Conservation (phyloP, 2,797 vertebrate genomes). For the Tiaroga cobitis region DNA sequence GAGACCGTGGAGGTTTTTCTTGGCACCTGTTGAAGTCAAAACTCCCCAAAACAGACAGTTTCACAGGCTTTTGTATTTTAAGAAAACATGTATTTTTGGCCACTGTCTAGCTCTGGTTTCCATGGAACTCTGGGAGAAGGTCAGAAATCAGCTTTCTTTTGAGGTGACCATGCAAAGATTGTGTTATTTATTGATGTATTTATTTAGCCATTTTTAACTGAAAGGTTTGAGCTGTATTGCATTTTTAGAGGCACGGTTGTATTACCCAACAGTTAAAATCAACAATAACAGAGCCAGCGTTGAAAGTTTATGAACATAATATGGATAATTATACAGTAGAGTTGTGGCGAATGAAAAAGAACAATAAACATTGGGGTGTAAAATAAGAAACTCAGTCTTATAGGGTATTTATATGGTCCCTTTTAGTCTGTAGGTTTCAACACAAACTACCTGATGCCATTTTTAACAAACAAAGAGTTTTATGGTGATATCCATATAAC, state of each 20-base stretch:
- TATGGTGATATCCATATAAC: not conserved
- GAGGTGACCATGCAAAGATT: constrained; percentile 45
- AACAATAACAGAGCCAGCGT: constrained; percentile 25
- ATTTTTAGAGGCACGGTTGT: constrained; percentile 37
- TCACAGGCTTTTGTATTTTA: constrained; percentile 65
- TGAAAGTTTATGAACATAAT: constrained; percentile 43
- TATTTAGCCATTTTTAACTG: constrained; percentile 43
- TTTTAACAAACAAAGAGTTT: not conserved
- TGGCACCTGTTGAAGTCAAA: constrained; percentile 61
- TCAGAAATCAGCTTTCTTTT: constrained; percentile 45
- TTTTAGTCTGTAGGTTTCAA: constrained; percentile 14
- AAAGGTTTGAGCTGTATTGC: constrained; percentile 17
- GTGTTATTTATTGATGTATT: constrained; percentile 48
- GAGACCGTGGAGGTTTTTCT: constrained; percentile 65
- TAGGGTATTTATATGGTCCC: not conserved
- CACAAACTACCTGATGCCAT: constrained; percentile 30
- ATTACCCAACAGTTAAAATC: constrained; percentile 41
- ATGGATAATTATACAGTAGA: constrained; percentile 41
- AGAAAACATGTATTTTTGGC: constrained; percentile 63
- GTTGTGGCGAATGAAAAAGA: constrained; percentile 48
- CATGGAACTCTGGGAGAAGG: constrained; percentile 54
- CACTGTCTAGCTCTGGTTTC: constrained; percentile 53
- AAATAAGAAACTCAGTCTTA: constrained; percentile 35
- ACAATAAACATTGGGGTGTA: constrained; percentile 58
- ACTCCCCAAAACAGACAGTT: constrained; percentile 60